phyloP scores from a whole-genome alignment of 2,113 vertebrate genomes.

The Oreochromis tanganicae region DNA sequence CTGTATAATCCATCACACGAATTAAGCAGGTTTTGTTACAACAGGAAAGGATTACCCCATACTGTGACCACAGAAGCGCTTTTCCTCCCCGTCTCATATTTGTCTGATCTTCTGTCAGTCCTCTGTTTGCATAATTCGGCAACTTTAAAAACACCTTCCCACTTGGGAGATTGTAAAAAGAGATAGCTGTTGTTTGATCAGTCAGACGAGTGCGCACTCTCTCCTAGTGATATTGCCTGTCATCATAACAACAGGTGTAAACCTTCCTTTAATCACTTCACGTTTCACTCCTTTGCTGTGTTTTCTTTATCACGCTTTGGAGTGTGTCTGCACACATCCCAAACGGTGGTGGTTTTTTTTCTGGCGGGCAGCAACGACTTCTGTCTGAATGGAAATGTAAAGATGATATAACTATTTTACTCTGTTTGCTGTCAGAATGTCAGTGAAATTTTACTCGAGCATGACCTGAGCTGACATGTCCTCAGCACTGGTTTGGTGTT shows the following conservation, averaged over 20 bases:
- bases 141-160: background rate
- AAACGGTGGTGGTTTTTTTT: slow-evolving; percentile 25
- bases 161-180: background rate
- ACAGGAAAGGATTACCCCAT: background rate
- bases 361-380: background rate
- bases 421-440: slow-evolving; percentile 2
- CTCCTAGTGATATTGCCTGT: background rate
- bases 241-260: background rate
- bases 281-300: background rate
- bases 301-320: background rate
- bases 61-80: background rate
- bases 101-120: background rate
- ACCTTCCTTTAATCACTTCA: background rate
- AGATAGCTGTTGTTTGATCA: background rate
- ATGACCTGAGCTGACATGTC: background rate
- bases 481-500: background rate
- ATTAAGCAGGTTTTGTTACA: background rate
- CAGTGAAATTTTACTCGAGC: background rate
- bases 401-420: slow-evolving; percentile 36
- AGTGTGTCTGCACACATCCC: background rate
- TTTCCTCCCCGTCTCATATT: background rate
- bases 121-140: background rate
- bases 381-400: slow-evolving; percentile 21
- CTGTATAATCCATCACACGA: background rate
- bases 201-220: background rate